Conservation (phyloP, 2,113 vertebrate species). For the Chrysemys picta region DNA sequence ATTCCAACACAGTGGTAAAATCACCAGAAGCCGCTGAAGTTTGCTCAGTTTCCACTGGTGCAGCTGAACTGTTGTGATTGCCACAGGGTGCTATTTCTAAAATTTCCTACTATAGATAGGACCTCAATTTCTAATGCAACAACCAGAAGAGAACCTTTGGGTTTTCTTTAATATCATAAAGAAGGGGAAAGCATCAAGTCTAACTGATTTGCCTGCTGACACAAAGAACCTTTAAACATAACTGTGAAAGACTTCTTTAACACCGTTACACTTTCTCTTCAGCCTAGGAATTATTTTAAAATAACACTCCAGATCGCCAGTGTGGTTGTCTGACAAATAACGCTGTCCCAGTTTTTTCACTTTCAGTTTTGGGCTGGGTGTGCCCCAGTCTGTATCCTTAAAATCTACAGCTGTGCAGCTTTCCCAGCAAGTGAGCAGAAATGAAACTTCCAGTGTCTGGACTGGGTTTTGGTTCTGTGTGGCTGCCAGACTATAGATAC, state of each 20-base stretch:
- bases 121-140: too few relatives aligned
- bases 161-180: not conserved
- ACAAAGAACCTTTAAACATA: not conserved
- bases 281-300: not conserved
- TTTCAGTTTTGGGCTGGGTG: not conserved
- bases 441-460: not conserved
- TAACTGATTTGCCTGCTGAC: too few relatives aligned
- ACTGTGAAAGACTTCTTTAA: not conserved
- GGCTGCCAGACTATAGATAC: not conserved
- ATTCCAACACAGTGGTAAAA: not conserved
- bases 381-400: not conserved
- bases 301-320: not conserved
- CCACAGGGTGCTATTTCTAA: not conserved
- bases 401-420: not conserved
- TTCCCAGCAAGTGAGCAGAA: not conserved
- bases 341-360: not conserved
- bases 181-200: not conserved
- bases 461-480: not conserved
- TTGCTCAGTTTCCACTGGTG: not conserved
- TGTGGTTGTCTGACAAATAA: not conserved
- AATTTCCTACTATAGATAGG: not conserved
- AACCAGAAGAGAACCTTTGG: not conserved
- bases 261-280: fast-evolving
- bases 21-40: not conserved
- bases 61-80: not conserved